Base-by-base conservation (phyloP, 2,113 vertebrate genomes). In the Polyodon spathula region DNA sequence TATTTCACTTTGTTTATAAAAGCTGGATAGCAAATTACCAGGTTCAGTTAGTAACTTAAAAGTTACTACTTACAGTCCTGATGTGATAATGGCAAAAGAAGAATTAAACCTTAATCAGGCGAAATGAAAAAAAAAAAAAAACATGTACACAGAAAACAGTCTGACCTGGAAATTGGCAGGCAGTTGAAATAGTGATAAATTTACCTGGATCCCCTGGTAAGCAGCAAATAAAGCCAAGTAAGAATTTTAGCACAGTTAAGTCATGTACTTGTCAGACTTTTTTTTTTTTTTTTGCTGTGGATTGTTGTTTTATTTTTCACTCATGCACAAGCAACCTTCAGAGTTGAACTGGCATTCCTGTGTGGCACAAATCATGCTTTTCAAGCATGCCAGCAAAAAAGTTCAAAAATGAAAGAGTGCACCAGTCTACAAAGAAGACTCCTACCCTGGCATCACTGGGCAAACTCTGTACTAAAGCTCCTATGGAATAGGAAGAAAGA, bases 201-300 rank as follows among this genome's bases (percentile, higher is more conserved):
- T 90, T 92, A 92, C 90, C 90, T 92, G 77, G 90, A 92, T 91
- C 90, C 90, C 89, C 90, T 92, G 86, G 85, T 56, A 78, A 82
- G 90, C 90, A 88, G 89, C 86, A 89, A 86, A 87, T 75, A 92
- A 90, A 90, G 83, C 75, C 87, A 90, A 91, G 79, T 77, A 71
- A 88, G 76, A 90, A 77, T 85, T 79, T 90, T 89, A 92, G 78
- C 88, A 83, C 51, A 75, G 63, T 77, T 81, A 54, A 51, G 27
- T 44, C 53, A 54, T n/a, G n/a, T n/a, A 27, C 16, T 17, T 6
- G 9, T 16, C 38, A 55, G 51, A 60, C 16, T 14, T 14, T 9
- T 38, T n/a, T 16, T 1, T 6, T 14, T 12, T n/a, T 51, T 8
- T 40, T 3, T 4, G 14, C 60, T 38, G 38, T 42, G 40, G 4